phyloP scores from a whole-genome alignment of 2,888 invertebrate species.

The Pachycephus smyrnensis region DNA sequence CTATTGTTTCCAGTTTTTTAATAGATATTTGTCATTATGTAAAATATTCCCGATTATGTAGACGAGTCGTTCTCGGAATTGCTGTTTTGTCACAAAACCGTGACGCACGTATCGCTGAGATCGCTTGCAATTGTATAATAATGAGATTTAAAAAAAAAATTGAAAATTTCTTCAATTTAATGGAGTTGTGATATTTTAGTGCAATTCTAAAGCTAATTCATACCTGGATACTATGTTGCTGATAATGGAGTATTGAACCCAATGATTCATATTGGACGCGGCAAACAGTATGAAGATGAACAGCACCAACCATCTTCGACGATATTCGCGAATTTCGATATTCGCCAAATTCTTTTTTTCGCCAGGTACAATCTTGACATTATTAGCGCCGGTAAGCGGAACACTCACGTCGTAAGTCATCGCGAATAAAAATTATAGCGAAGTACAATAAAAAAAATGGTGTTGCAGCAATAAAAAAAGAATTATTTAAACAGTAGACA shows the following conservation, averaged over 20 bases:
- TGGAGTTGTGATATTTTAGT: not conserved
- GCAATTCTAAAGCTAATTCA: slow-evolving; percentile 58
- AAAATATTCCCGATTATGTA: not conserved
- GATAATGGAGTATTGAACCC: slow-evolving; percentile 75
- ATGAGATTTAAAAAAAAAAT: not conserved
- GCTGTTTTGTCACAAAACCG: not conserved
- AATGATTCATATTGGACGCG: slow-evolving; percentile 72
- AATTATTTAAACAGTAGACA: not conserved
- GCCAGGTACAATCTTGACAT: slow-evolving; percentile 8
- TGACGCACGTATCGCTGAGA: not conserved
- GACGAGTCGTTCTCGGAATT: not conserved
- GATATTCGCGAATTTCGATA: slow-evolving; percentile 32
- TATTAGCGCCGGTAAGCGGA: slow-evolving; percentile 4
- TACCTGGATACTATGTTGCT: slow-evolving; percentile 66
- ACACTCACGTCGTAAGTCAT: slow-evolving; percentile 1
- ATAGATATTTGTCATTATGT: not conserved
- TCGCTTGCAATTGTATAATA: not conserved
- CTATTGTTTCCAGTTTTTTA: not conserved
- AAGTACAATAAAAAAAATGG: not conserved
- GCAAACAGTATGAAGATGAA: slow-evolving; percentile 69
- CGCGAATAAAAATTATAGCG: not conserved
- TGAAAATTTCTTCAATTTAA: not conserved
- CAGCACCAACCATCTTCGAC: slow-evolving; percentile 68
- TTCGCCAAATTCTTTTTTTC: slow-evolving; percentile 8
- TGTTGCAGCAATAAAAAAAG: not conserved